Evolutionary conservation across 2,113 vertebrate species (phyloP).

Genomic region (Nestor notabilis): DNA sequence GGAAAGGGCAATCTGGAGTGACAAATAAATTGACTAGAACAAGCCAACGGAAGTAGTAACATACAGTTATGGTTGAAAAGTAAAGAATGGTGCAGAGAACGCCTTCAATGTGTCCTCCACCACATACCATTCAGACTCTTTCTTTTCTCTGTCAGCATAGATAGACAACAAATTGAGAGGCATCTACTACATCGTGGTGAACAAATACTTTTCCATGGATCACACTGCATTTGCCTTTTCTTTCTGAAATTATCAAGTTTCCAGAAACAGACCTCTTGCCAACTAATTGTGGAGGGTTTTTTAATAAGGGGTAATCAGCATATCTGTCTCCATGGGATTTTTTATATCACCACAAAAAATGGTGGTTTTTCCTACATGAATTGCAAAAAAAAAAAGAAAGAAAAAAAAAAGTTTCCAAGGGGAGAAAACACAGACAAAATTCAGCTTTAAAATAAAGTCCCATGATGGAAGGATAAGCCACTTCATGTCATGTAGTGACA

Average conservation of each 20-base stretch:
- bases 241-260: background rate
- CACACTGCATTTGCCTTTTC: background rate
- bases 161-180: background rate
- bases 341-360: background rate
- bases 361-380: background rate
- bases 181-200: background rate
- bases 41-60: background rate
- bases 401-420: background rate
- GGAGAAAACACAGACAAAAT: background rate
- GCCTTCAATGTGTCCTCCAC: background rate
- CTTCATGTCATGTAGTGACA: accelerated
- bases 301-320: background rate
- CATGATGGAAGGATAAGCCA: background rate
- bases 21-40: background rate
- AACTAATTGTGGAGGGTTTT: background rate
- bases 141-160: background rate
- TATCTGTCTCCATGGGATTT: background rate
- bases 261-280: background rate
- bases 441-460: background rate
- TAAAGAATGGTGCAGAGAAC: background rate
- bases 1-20: background rate
- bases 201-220: background rate
- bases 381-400: background rate
- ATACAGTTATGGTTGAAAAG: background rate
- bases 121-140: background rate